Evolutionary conservation across 2,113 vertebrate species (phyloP), one percentile per base, ranked within the genome.

Genomic region (Junco hyemalis): DNA sequence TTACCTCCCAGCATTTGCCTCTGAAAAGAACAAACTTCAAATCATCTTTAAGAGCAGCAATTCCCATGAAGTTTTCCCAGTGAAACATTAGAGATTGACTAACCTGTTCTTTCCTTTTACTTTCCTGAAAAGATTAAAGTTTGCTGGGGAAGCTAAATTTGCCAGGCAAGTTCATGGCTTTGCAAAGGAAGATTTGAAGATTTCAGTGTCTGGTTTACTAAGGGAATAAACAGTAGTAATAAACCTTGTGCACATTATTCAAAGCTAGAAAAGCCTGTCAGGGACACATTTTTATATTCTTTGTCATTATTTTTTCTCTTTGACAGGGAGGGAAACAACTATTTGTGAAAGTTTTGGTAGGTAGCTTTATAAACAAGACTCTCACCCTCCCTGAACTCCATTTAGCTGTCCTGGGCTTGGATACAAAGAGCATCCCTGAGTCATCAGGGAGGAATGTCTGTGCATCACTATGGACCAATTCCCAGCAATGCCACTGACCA

Each of bases 1-100:
- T 92, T 91, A 81, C 33, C 69, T 92, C 77, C 38, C 86, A 92
- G 47, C 47, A 66, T 63, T 95, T 86, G 35, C 59, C 22, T 92
- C 48, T 88, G 68, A 68, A 88, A 86, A 88, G 72, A 74, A 47
- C 36, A 88, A 94, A 73, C 44, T 76, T 88, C 68, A 78, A 81
- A 83, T 44, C 3, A 1, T 31, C 56, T 85, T 93, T 72, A 92
- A 64, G 59, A 77, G 14, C 25, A 92, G 42, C n/a, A 86, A 61
- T 82, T 92, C 64, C 53, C 12, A 88, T 42, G 11, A 88, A 90
- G 63, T 83, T 86, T 87, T 92, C 82, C 79, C 88, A 90, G 1
- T 23, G 60, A 92, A 93, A 83, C 45, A 38, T 72, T 23, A 68
- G 48, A 60, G 53, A 61, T 16, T 88, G n/a, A 76, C 57, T 65